Evolutionary conservation across 2,888 invertebrate genomes (phyloP).

Genomic region (Tetropium fuscum): DNA sequence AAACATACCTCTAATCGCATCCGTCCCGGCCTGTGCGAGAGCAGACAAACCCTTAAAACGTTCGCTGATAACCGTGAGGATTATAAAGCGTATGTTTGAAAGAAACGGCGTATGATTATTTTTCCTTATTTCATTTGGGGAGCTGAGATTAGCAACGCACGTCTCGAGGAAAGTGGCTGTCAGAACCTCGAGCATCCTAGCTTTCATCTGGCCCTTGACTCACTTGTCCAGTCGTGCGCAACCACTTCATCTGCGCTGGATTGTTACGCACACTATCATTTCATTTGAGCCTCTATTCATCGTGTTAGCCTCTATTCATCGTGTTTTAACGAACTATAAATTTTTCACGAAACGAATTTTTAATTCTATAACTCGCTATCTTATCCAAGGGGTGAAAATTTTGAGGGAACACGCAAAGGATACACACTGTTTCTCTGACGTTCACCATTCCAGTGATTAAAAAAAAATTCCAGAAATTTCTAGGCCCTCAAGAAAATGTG

Average conservation of each 20-base stretch:
- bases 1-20: slow-evolving; percentile 2
- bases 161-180: slow-evolving; percentile 16
- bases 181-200: slow-evolving; percentile 31
- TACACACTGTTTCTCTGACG: too few species aligned
- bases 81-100: slow-evolving; percentile 39
- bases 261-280: too few species aligned
- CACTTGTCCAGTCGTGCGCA: not conserved
- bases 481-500: too few species aligned
- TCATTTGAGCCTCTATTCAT: too few species aligned
- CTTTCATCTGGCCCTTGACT: slow-evolving; percentile 38
- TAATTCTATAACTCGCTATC: too few species aligned
- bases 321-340: too few species aligned
- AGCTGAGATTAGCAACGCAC: slow-evolving; percentile 7
- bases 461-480: too few species aligned
- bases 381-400: too few species aligned
- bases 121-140: slow-evolving; percentile 39
- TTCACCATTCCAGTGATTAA: too few species aligned
- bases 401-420: too few species aligned
- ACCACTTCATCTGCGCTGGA: not conserved
- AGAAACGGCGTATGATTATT: slow-evolving; percentile 38
- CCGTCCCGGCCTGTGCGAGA: not conserved
- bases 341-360: too few species aligned
- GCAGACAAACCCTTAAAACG: not conserved
- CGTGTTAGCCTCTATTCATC: too few species aligned
- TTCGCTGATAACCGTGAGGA: slow-evolving; percentile 21